Evolutionary conservation across 2,888 invertebrate genomes (phyloP).

Genomic region (Lepidonotus clava): DNA sequence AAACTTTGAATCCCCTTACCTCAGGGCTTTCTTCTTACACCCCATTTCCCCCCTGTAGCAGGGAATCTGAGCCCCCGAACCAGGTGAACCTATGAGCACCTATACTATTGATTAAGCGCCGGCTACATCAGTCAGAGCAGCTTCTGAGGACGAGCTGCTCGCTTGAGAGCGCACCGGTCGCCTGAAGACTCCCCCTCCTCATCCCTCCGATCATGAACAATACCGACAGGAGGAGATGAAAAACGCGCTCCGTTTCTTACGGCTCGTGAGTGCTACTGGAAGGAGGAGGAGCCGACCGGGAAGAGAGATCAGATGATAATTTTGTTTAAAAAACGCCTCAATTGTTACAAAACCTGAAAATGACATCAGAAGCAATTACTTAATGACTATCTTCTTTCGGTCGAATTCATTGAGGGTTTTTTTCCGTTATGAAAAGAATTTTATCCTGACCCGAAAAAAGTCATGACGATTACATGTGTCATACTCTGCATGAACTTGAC

Average conservation of each 20-base stretch:
- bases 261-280: neutral
- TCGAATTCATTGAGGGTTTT: no score
- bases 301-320: neutral
- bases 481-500: no score
- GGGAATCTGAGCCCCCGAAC: neutral
- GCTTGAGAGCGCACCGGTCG: neutral
- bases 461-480: no score
- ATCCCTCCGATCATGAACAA: neutral
- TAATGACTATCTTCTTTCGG: no score
- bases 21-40: neutral
- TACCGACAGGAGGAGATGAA: neutral
- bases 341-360: no score
- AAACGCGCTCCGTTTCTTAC: neutral
- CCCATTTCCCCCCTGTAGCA: neutral
- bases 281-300: neutral
- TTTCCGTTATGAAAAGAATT: no score
- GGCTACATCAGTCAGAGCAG: neutral
- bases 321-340: no score
- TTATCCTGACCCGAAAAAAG: no score
- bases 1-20: conserved; percentile 7
- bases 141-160: neutral
- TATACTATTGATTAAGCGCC: neutral
- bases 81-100: conserved; percentile 24
- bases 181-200: neutral
- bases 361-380: no score